Evolutionary conservation across 2,113 vertebrate species (phyloP).

Genomic region (Ophiodon elongatus): DNA sequence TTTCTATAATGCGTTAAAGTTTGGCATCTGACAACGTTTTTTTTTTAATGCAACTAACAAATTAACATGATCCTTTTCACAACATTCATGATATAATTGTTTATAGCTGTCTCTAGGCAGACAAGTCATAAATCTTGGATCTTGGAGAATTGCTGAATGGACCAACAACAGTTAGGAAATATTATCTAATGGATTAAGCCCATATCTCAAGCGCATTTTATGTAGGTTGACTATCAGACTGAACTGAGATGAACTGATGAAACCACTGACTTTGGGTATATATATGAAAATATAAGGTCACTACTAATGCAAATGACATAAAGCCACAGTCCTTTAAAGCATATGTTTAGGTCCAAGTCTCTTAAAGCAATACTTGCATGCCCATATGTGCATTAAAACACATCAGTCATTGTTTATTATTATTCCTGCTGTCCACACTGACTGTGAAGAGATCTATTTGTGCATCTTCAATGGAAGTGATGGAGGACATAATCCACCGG

Average conservation of each 20-base stretch:
- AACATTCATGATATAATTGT: background rate
- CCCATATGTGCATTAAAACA: background rate
- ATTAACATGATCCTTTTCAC: background rate
- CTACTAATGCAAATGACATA: background rate
- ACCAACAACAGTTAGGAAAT: background rate
- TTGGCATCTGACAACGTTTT: background rate
- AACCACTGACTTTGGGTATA: background rate
- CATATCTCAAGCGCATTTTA: background rate
- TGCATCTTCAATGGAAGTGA: no score
- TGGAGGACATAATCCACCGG: background rate
- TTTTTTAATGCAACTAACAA: background rate
- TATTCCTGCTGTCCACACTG: background rate
- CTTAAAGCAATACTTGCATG: background rate
- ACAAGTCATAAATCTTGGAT: background rate
- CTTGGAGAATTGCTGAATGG: background rate
- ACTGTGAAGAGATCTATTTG: background rate
- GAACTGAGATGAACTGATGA: background rate
- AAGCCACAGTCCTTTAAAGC: background rate
- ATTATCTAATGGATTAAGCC: no score
- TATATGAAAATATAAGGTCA: background rate
- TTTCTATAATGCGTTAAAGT: background rate
- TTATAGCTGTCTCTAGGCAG: background rate
- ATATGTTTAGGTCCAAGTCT: background rate
- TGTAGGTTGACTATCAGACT: background rate
- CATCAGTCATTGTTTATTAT: no score